Conservation (phyloP, 2,113 vertebrate genomes). For the Osmerus eperlanus region DNA sequence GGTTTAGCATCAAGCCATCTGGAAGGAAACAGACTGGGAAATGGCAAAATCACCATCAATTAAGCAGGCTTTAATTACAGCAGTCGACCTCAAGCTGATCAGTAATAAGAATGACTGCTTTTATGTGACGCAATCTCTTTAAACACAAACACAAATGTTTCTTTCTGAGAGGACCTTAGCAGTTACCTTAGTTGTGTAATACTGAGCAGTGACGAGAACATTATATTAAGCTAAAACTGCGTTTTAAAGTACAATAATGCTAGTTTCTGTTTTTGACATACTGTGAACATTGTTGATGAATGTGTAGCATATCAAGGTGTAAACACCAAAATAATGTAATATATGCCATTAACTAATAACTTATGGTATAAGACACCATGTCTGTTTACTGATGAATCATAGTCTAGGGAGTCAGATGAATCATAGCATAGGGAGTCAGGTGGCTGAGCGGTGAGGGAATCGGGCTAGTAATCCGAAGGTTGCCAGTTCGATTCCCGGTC, state of each 20-base stretch:
- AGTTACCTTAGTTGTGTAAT: conserved; percentile 3
- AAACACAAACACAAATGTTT: conserved; percentile 31
- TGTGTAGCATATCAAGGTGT: too few species aligned
- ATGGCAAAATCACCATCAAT: conserved; percentile 17
- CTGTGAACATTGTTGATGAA: too few species aligned
- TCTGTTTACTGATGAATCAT: too few species aligned
- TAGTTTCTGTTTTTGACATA: too few species aligned
- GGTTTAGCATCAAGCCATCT: conserved; percentile 26
- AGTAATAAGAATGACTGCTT: conserved; percentile 29
- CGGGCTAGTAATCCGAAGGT: too few species aligned
- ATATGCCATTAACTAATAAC: too few species aligned
- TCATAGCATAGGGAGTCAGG: too few species aligned
- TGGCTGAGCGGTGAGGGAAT: too few species aligned
- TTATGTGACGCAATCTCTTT: conserved; percentile 20
- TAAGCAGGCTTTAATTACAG: conserved; percentile 24
- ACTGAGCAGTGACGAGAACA: background rate
- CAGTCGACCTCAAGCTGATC: conserved; percentile 24
- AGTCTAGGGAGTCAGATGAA: too few species aligned
- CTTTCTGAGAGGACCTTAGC: conserved; percentile 22
- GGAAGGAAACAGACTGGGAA: conserved; percentile 22
- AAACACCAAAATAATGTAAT: too few species aligned
- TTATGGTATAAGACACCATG: too few species aligned
- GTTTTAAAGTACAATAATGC: background rate
- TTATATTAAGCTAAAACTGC: background rate
- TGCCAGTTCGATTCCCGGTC: too few species aligned